Percentiles rank a stretch among this genome's conserved stretches.
Evolutionary conservation across 2,113 vertebrate genomes (phyloP).

Genomic region (Chionomys nivalis): DNA sequence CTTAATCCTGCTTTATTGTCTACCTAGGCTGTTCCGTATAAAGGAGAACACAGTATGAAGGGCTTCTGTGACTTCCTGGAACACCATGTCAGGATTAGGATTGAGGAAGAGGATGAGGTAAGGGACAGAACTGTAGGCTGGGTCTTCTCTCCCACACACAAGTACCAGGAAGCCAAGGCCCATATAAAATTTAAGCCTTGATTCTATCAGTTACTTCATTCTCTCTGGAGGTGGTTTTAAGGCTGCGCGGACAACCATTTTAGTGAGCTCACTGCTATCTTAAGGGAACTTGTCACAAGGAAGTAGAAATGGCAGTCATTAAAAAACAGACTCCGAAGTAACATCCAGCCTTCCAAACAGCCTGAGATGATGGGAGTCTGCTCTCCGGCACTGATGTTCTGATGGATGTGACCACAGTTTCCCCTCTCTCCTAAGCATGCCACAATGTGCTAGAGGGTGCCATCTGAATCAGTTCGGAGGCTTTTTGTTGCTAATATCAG

Average conservation of each 20-base stretch:
- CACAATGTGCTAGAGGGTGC: not conserved
- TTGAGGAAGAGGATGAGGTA: constrained; percentile 81
- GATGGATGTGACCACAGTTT: not conserved
- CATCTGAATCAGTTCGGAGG: not conserved
- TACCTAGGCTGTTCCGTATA: constrained; percentile 82
- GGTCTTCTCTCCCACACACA: not conserved
- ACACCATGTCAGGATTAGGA: constrained; percentile 69
- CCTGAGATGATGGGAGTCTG: not conserved
- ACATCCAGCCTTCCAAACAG: not conserved
- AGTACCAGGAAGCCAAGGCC: not conserved
- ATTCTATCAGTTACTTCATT: not conserved
- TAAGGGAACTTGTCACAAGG: not conserved
- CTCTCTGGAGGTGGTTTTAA: not conserved
- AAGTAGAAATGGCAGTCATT: not conserved
- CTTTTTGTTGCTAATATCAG: not conserved
- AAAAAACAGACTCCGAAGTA: not conserved
- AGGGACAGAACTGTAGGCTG: not conserved
- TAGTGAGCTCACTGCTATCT: not conserved
- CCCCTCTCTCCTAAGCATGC: not conserved
- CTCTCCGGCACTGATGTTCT: not conserved
- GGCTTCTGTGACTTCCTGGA: constrained; percentile 86
- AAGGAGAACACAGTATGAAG: constrained; percentile 78
- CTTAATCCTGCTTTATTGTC: not conserved
- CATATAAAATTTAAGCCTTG: too few species aligned
- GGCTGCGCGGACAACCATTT: not conserved